Conservation (phyloP, 2,888 invertebrate species). For the Polyommatus iphigenia region DNA sequence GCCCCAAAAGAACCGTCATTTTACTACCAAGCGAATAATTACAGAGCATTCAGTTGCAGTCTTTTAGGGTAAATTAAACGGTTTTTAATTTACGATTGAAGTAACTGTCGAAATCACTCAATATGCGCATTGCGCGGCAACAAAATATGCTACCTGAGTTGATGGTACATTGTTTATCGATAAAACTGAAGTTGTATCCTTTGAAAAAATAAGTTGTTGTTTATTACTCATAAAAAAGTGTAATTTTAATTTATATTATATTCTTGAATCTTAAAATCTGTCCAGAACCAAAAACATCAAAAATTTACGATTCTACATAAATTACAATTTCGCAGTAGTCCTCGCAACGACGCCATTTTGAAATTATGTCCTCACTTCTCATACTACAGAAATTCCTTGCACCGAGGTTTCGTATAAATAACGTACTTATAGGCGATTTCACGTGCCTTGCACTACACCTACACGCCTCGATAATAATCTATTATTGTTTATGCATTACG, state of each 20-base stretch:
- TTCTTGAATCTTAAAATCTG: background rate
- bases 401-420: slow-evolving; percentile 28
- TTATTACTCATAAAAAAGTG: background rate
- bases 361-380: background rate
- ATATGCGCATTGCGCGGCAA: background rate
- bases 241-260: no score
- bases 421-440: slow-evolving; percentile 29
- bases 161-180: background rate
- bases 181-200: background rate
- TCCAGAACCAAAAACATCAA: background rate
- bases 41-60: slow-evolving; percentile 1
- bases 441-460: slow-evolving; percentile 38
- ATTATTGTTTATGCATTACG: slow-evolving; percentile 48
- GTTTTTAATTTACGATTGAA: slow-evolving; percentile 4
- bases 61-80: slow-evolving; percentile 27
- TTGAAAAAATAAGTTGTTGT: background rate
- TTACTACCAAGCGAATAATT: slow-evolving; percentile 31
- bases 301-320: background rate
- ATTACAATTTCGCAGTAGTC: background rate
- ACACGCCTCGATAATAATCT: slow-evolving; percentile 43
- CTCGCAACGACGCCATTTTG: background rate
- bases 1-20: slow-evolving; percentile 38
- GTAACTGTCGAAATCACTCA: slow-evolving; percentile 5
- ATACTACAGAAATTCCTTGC: slow-evolving; percentile 1
- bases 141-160: background rate